Evolutionary conservation across 2,113 vertebrate species (phyloP).

Genomic region (Hippoglossus stenolepis): DNA sequence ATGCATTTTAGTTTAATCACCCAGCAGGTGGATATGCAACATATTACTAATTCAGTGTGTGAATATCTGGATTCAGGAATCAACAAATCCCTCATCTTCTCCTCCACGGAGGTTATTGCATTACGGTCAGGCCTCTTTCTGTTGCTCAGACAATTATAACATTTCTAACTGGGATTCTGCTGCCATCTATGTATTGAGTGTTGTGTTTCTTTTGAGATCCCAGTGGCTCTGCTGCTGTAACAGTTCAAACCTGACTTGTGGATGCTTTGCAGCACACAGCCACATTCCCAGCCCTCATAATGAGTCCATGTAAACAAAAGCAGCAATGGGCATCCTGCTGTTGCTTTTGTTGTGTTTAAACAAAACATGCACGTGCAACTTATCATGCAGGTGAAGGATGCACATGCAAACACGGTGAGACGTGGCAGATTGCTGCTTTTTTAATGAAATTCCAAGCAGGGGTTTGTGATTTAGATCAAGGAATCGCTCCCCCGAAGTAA

Average conservation of each 20-base stretch:
- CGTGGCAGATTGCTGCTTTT: neutral
- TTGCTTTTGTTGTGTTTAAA: neutral
- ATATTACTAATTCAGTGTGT: neutral
- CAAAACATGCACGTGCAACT: neutral
- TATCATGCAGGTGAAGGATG: slow-evolving; percentile 7
- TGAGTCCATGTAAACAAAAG: slow-evolving; percentile 71
- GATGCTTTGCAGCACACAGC: slow-evolving; percentile 6
- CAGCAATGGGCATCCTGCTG: slow-evolving; percentile 10
- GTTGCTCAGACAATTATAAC: neutral
- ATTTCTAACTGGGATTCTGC: neutral
- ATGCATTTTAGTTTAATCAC: neutral
- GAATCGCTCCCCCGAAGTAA: neutral
- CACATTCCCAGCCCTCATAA: slow-evolving; percentile 38
- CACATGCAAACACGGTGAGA: neutral
- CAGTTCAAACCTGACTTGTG: slow-evolving; percentile 8
- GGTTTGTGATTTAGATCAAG: neutral
- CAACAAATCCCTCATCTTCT: neutral
- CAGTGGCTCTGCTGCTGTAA: slow-evolving; percentile 3
- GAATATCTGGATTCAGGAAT: neutral
- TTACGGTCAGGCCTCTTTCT: slow-evolving; percentile 2
- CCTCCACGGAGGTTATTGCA: no score
- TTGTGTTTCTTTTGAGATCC: neutral
- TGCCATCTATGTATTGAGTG: neutral
- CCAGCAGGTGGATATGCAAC: neutral
- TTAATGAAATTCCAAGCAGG: neutral